Conservation (phyloP, 2,888 invertebrate genomes). For the Silvanus unidentatus region DNA sequence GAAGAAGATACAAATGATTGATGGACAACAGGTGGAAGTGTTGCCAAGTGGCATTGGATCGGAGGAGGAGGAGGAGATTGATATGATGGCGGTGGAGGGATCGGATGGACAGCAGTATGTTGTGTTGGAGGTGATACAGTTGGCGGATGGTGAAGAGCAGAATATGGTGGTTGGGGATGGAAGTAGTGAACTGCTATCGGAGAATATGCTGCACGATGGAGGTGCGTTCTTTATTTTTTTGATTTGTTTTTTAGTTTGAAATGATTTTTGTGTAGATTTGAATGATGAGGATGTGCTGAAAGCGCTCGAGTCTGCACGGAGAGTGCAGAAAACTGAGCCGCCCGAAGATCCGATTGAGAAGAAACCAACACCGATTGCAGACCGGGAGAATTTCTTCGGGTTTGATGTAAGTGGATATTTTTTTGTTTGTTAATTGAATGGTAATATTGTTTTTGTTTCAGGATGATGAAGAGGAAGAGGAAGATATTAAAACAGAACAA, state of each 20-base stretch:
- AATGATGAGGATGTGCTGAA: conserved; percentile 46
- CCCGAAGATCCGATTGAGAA: conserved; percentile 35
- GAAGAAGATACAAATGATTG: conserved; percentile 66
- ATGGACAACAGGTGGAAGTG: conserved; percentile 50
- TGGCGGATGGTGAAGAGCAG: conserved; percentile 62
- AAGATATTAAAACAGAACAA: conserved; percentile 31
- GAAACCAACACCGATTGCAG: conserved; percentile 47
- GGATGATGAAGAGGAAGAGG: conserved; percentile 44
- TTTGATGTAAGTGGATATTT: conserved; percentile 60
- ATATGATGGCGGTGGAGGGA: conserved; percentile 62
- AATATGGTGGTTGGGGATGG: conserved; percentile 55
- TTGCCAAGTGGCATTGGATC: conserved; percentile 47
- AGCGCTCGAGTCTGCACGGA: conserved; percentile 41
- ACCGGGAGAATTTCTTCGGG: conserved; percentile 76
- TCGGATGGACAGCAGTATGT: conserved; percentile 80
- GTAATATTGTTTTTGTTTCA: conserved; percentile 17
- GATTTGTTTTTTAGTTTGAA: background rate
- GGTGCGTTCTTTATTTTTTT: background rate
- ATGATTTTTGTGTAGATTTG: conserved; percentile 38
- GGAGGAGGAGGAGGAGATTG: conserved; percentile 50
- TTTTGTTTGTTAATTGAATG: background rate
- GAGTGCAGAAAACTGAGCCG: conserved; percentile 34
- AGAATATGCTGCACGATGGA: conserved; percentile 38
- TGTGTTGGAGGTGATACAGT: conserved; percentile 82
- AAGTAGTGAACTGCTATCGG: conserved; percentile 46